These are phyloP conservation scores for Resseliella maxima DNA, from an alignment of 2,888 invertebrate species.

Conservation along the genomic window DNA sequence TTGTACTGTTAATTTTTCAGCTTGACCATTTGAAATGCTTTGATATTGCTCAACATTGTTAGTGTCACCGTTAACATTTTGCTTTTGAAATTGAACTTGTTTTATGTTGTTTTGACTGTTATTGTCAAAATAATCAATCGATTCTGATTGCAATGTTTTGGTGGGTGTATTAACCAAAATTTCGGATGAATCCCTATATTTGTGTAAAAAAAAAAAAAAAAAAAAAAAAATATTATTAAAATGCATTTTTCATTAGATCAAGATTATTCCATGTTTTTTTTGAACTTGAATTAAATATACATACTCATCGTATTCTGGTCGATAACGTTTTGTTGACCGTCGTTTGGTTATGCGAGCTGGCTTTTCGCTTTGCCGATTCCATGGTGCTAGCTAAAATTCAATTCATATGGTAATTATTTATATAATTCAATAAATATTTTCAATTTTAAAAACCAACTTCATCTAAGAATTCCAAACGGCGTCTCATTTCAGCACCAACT, in stretches of 20 bases:
- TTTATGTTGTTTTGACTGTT: too few relatives aligned
- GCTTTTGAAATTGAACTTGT: too few relatives aligned
- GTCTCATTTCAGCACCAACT: background rate
- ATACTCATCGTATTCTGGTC: background rate
- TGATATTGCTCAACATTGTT: background rate
- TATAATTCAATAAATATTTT: too few relatives aligned
- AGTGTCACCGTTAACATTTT: background rate
- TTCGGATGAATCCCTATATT: background rate
- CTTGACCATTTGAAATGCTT: background rate
- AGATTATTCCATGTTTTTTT: too few relatives aligned
- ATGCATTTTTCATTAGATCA: background rate
- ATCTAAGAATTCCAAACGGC: background rate
- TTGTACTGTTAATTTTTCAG: background rate
- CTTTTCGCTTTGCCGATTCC: background rate
- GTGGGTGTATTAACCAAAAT: background rate
- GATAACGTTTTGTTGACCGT: background rate
- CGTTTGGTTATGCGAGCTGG: background rate
- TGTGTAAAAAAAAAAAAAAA: background rate
- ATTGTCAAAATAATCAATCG: background rate
- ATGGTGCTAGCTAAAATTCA: background rate
- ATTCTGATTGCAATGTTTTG: background rate
- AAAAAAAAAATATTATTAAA: background rate
- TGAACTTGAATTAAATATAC: background rate
- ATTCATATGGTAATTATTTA: too few relatives aligned
- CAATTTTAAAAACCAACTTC: background rate